Conservation (phyloP, 2,113 vertebrate genomes). For the Thymallus thymallus region DNA sequence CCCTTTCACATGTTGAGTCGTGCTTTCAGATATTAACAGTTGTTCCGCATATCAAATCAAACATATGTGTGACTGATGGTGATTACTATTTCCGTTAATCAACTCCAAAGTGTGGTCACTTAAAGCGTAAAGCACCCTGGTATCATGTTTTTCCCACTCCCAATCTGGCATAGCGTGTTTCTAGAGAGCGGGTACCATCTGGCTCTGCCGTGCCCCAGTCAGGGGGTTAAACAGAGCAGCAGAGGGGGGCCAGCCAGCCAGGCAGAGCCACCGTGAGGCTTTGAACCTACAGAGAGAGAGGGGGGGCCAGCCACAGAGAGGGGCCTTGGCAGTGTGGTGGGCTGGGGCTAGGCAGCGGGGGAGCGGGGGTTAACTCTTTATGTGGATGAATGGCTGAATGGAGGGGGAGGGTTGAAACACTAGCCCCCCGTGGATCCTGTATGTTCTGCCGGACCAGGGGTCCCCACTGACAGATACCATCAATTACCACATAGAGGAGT, state of each 20-base stretch:
- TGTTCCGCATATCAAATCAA: too few relatives aligned
- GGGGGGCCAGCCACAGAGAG: conserved; percentile 55
- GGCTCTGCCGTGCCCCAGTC: conserved; percentile 58
- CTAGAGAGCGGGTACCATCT: conserved; percentile 66
- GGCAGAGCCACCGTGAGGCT: conserved; percentile 47
- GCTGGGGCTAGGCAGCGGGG: conserved; percentile 51
- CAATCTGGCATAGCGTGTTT: conserved; percentile 56
- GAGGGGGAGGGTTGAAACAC: conserved; percentile 76
- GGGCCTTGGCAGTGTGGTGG: conserved; percentile 57
- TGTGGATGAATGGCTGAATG: conserved; percentile 65
- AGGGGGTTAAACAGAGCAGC: conserved; percentile 48
- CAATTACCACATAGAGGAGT: conserved; percentile 69
- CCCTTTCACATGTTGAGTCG: too few relatives aligned
- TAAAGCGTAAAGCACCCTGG: conserved; percentile 32
- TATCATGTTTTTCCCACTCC: conserved; percentile 43
- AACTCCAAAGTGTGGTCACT: background rate
- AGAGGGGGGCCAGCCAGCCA: conserved; percentile 33
- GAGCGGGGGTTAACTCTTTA: conserved; percentile 63
- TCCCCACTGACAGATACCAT: conserved; percentile 75
- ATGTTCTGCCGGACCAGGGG: conserved; percentile 67
- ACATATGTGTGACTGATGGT: too few relatives aligned
- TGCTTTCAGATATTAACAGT: too few relatives aligned
- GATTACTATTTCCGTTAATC: too few relatives aligned
- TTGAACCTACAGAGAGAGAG: conserved; percentile 64
- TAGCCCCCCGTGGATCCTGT: conserved; percentile 71